A percentile compares a stretch with the other conserved stretches of the same genome.
These are phyloP conservation scores for Climacteris rufus DNA, from an alignment of 2,113 vertebrate genomes.

Conservation along the genomic window DNA sequence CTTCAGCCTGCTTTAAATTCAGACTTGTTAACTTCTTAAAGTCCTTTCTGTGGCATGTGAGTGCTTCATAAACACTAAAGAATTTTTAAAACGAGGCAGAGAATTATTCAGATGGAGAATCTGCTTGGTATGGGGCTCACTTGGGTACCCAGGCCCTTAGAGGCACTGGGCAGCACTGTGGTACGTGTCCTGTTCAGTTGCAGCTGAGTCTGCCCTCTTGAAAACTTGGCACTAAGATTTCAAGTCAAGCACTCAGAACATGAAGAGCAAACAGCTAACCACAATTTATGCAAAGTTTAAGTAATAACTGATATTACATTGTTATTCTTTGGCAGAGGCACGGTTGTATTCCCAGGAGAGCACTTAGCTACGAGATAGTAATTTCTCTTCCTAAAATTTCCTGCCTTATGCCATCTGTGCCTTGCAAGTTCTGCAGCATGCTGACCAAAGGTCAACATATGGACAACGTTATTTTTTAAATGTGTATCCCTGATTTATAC, in stretches of 20 bases:
- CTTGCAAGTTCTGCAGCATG: background rate
- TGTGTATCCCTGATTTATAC: background rate
- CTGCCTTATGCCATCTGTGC: background rate
- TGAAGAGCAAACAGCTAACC: background rate
- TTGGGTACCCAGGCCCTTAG: accelerated
- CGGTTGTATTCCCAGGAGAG: background rate
- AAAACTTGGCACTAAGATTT: background rate
- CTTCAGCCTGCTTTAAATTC: background rate
- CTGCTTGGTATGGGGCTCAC: background rate
- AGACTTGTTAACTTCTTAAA: background rate
- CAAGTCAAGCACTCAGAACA: background rate
- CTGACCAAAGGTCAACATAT: background rate
- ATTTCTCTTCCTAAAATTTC: background rate
- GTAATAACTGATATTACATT: background rate
- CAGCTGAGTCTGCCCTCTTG: background rate
- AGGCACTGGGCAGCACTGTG: background rate
- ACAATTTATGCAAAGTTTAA: background rate
- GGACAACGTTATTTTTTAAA: background rate
- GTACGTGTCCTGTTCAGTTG: background rate
- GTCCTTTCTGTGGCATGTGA: background rate
- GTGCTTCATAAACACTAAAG: background rate
- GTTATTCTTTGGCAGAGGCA: background rate
- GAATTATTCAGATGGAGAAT: background rate
- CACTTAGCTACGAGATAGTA: background rate
- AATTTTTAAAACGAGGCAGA: background rate